phyloP scores from a whole-genome alignment of 2,797 vertebrate genomes.

The Oreortyx pictus region DNA sequence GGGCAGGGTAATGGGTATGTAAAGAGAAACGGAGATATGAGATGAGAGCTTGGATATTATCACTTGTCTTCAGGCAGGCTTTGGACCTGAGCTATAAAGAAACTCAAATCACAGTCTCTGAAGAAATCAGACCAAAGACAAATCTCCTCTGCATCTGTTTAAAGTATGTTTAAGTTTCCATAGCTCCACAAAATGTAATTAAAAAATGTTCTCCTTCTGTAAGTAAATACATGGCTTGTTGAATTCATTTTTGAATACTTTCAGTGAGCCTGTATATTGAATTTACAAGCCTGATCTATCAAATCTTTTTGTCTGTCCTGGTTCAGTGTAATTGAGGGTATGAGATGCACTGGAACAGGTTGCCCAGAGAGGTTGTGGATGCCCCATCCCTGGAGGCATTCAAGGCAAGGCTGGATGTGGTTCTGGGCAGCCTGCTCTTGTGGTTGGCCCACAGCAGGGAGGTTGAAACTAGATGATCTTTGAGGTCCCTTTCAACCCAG shows the following conservation, averaged over 20 bases:
- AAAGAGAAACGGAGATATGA: not conserved
- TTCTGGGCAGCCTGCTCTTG: too few relatives aligned
- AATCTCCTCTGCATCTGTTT: not conserved
- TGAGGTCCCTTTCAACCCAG: too few relatives aligned
- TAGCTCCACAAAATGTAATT: not conserved
- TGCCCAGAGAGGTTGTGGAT: too few relatives aligned
- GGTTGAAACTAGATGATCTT: too few relatives aligned
- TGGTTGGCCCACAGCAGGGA: too few relatives aligned
- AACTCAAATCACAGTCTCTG: not conserved
- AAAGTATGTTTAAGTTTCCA: not conserved
- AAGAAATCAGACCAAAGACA: not conserved
- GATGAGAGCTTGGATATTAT: not conserved
- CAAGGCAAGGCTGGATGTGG: too few relatives aligned
- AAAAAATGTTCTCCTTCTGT: not conserved
- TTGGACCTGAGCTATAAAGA: not conserved
- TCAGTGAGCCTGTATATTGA: not conserved
- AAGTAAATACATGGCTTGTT: not conserved
- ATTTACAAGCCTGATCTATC: not conserved
- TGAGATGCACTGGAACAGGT: not conserved
- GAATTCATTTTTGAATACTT: not conserved
- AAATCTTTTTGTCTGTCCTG: not conserved
- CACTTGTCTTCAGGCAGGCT: not conserved
- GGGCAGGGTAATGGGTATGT: rapidly evolving
- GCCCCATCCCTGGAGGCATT: too few relatives aligned
- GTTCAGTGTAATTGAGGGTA: not conserved